Evolutionary conservation across 2,888 invertebrate genomes (phyloP).

Genomic region (Troides oblongomaculatus): DNA sequence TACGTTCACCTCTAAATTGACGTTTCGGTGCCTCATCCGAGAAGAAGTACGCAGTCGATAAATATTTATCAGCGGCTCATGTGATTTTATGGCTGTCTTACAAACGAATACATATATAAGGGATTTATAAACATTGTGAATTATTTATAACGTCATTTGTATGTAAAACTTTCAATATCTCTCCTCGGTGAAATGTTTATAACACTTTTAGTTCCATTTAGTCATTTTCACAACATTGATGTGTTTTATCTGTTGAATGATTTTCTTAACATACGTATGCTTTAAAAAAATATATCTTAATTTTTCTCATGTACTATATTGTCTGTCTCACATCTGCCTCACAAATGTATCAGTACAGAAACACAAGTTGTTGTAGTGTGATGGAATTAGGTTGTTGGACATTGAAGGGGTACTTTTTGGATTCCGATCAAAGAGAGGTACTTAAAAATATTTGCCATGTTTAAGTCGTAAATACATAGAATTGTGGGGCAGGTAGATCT

Average conservation of each 20-base stretch:
- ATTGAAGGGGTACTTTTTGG: no score
- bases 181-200: neutral
- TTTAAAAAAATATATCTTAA: no score
- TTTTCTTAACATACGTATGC: no score
- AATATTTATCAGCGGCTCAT: constrained; percentile 28
- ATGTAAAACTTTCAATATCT: constrained; percentile 1
- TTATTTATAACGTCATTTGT: constrained; percentile 23
- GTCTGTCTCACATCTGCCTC: no score
- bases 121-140: constrained; percentile 24
- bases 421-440: no score
- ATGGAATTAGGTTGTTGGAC: no score
- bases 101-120: constrained; percentile 25
- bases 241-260: no score
- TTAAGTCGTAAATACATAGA: neutral
- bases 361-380: no score
- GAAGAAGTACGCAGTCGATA: constrained; percentile 26
- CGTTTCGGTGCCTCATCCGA: constrained; percentile 13
- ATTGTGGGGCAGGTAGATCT: constrained; percentile 13
- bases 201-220: neutral
- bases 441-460: no score
- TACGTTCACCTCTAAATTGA: constrained; percentile 15
- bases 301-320: no score
- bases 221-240: neutral
- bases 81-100: constrained; percentile 28
- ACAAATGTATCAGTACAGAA: no score